A percentile compares a stretch with the other conserved stretches of the same genome.
phyloP scores from a whole-genome alignment of 2,113 vertebrate species.

The Pollachius pollachius region DNA sequence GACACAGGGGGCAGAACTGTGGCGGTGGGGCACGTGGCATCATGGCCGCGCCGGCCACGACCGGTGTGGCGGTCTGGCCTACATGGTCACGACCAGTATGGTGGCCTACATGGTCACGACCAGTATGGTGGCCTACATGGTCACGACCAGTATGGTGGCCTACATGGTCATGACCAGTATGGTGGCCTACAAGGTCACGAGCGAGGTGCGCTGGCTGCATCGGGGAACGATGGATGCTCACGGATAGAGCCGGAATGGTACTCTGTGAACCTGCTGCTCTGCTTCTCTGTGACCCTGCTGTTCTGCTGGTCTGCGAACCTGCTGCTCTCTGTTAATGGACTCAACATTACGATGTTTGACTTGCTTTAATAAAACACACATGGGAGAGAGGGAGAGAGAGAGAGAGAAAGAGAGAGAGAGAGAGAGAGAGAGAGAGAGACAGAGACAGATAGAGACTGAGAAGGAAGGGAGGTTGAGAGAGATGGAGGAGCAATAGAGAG shows the following conservation, averaged over 20 bases:
- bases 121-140: too few species aligned
- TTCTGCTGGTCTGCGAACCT: too few species aligned
- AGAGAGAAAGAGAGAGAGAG: background rate
- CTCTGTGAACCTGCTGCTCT: too few species aligned
- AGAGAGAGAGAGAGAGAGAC: background rate
- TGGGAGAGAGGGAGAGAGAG: background rate
- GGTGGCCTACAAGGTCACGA: too few species aligned
- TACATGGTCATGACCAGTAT: background rate
- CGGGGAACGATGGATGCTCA: too few species aligned
- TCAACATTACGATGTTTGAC: background rate
- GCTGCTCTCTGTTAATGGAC: background rate
- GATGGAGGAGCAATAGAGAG: background rate
- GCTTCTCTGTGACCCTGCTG: too few species aligned
- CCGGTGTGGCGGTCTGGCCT: background rate
- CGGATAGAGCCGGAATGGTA: too few species aligned
- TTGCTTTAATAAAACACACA: too few species aligned
- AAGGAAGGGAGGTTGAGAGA: constrained; percentile 5
- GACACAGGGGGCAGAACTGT: background rate
- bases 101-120: too few species aligned
- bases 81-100: too few species aligned
- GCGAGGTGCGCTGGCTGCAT: too few species aligned
- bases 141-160: too few species aligned
- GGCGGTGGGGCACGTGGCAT: background rate
- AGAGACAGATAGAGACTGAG: background rate
- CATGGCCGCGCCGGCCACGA: background rate